Percentiles rank a stretch among this genome's conserved stretches.
Evolutionary conservation across 1,140 invertebrate species (phyloP).

Genomic region (Fragariocoptes setiger): DNA sequence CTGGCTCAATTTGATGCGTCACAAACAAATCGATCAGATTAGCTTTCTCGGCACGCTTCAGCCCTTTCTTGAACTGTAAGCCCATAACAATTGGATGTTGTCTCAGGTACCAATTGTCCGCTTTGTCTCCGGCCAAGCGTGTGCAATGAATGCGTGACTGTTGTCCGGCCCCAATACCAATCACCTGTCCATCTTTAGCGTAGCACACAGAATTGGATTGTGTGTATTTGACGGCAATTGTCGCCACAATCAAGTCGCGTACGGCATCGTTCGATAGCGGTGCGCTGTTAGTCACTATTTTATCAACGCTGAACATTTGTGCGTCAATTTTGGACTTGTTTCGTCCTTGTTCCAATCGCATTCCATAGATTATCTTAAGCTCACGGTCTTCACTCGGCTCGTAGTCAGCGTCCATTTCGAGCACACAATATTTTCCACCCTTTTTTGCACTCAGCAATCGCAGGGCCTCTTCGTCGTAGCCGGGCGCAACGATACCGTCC

Average conservation of each 20-base stretch:
- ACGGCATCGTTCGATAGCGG: slow-evolving; percentile 36
- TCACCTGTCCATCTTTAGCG: slow-evolving; percentile 58
- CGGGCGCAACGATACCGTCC: slow-evolving; percentile 83
- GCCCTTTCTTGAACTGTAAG: slow-evolving; percentile 58
- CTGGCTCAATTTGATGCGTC: slow-evolving; percentile 16
- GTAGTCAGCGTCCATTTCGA: slow-evolving; percentile 65
- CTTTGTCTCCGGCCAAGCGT: slow-evolving; percentile 75
- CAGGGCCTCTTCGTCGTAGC: slow-evolving; percentile 47
- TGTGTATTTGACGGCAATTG: slow-evolving; percentile 83
- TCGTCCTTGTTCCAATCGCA: slow-evolving; percentile 61
- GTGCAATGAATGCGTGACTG: slow-evolving; percentile 93
- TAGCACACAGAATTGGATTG: slow-evolving; percentile 91
- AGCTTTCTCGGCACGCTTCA: slow-evolving; percentile 66
- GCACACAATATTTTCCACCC: slow-evolving; percentile 58
- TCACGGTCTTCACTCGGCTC: slow-evolving; percentile 38
- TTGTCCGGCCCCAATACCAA: slow-evolving; percentile 87
- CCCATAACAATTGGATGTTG: slow-evolving; percentile 53
- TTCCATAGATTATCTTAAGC: slow-evolving; percentile 54
- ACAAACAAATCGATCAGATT: slow-evolving; percentile 91
- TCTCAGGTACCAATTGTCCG: slow-evolving; percentile 90
- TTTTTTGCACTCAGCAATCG: slow-evolving; percentile 81
- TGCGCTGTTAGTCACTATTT: slow-evolving; percentile 42
- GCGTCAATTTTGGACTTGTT: slow-evolving; percentile 58
- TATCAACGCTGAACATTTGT: slow-evolving; percentile 32
- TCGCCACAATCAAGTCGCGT: slow-evolving; percentile 72